Evolutionary conservation across 2,797 vertebrate genomes (phyloP), one percentile per base, ranked within the genome.

Genomic region (Rachycentron canadum): DNA sequence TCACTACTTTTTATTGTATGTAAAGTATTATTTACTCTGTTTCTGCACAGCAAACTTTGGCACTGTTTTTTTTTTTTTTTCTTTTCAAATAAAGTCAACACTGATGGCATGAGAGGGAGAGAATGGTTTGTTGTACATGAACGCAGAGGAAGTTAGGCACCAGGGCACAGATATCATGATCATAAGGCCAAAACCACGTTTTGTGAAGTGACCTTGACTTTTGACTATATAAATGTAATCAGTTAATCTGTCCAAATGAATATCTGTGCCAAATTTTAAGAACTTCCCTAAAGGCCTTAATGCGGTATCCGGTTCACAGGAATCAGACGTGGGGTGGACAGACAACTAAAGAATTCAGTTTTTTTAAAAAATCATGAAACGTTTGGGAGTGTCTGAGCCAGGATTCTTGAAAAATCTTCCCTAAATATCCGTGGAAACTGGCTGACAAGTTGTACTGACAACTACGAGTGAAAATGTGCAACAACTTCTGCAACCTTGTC

Each of bases 71-170:
- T n/a, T 21, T 45, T 45, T 8, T 21, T 19, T 17, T 43, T 43
- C 14, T 43, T 43, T 13, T n/a, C n/a, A n/a, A 32, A 47, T 21
- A 47, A 21, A 47, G 19, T 5, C 49, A 12, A 5, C 49, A 30
- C 23, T 2, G 49, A 36, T 32, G 6, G 10, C 19, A 2, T 28
- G 50, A 45, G 43, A 43, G 19, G 23, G 49, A 1, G 56, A 10
- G 26, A 55, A 21, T 21, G 17, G 43, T 23, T 72, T 60, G 64
- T 30, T 63, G 64, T 69, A 72, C 73, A 78, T n/a, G 50, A 77
- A 65, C 61, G 30, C 41, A 62, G 70, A 89, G 79, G 86, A 90
- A 84, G 78, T 73, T 3, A 23, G 58, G 21, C 32, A 62, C 57
- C 72, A 57, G 66, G 83, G 64, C 13, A 13, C 25, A 50, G 60